Conservation (phyloP, 1,140 invertebrate species). For the Drosophila athabasca region DNA sequence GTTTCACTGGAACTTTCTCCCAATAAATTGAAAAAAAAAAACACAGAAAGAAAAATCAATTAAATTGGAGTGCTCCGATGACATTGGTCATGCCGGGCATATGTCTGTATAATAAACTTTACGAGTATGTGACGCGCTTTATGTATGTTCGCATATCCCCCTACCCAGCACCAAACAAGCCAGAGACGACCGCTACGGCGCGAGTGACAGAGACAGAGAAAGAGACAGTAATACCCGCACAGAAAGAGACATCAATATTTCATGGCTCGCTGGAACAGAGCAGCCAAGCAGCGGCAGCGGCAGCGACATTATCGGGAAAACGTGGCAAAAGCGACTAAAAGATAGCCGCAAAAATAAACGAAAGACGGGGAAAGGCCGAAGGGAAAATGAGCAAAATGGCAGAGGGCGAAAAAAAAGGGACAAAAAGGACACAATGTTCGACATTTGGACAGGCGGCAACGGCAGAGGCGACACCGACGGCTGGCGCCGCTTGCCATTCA, state of each 20-base stretch:
- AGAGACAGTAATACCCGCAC: slow-evolving; percentile 1
- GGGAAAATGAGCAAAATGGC: slow-evolving; percentile 19
- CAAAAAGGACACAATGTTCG: slow-evolving; percentile 54
- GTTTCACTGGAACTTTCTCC: too few species aligned
- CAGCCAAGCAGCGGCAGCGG: neutral
- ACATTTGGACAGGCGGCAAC: slow-evolving; percentile 42
- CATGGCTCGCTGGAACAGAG: slow-evolving; percentile 49
- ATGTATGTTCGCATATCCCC: slow-evolving; percentile 14
- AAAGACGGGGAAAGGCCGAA: slow-evolving; percentile 10
- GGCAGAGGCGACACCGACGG: slow-evolving; percentile 39
- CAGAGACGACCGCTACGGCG: slow-evolving; percentile 1
- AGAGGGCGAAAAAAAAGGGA: slow-evolving; percentile 16
- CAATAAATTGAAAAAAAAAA: slow-evolving; percentile 1
- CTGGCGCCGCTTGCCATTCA: slow-evolving; percentile 70
- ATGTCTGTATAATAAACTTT: slow-evolving; percentile 44
- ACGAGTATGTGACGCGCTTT: slow-evolving; percentile 37
- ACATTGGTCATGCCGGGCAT: slow-evolving; percentile 16
- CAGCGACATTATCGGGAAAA: slow-evolving; percentile 46
- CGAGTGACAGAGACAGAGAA: neutral
- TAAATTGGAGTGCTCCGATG: slow-evolving; percentile 36
- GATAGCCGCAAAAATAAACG: slow-evolving; percentile 53
- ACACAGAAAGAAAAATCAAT: slow-evolving; percentile 33
- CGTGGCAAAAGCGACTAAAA: slow-evolving; percentile 37
- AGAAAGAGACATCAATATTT: slow-evolving; percentile 65
- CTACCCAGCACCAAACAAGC: too few species aligned